Evolutionary conservation across 2,113 vertebrate species (phyloP).

Genomic region (Misgurnus mizolepis): DNA sequence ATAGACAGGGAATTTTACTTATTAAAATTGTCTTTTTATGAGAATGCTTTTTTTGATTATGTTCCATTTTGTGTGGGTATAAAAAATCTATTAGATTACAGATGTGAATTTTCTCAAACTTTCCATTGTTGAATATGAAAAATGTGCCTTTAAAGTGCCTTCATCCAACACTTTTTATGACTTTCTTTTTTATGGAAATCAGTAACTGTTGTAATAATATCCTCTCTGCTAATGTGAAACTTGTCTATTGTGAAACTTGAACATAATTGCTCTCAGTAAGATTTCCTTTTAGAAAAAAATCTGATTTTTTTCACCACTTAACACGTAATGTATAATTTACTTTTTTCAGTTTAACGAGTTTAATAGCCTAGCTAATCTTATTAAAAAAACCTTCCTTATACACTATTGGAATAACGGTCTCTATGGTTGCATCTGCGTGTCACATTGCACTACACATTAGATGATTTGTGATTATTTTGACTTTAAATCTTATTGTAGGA

Average conservation of each 20-base stretch:
- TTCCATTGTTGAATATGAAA: too few species aligned
- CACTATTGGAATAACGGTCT: not conserved
- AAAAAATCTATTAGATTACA: too few species aligned
- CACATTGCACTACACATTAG: not conserved
- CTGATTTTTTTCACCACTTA: slow-evolving; percentile 20
- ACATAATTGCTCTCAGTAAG: slow-evolving; percentile 35
- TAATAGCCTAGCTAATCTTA: not conserved
- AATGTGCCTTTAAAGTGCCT: not conserved
- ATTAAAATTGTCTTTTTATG: too few species aligned
- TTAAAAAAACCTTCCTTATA: not conserved
- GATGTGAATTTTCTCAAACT: too few species aligned
- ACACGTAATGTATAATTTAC: slow-evolving; percentile 24
- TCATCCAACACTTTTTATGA: slow-evolving; percentile 45
- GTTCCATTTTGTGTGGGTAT: too few species aligned
- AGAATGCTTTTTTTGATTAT: too few species aligned
- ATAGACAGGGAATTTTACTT: too few species aligned
- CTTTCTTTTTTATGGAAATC: slow-evolving; percentile 46
- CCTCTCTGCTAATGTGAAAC: slow-evolving; percentile 59
- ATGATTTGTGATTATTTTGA: not conserved
- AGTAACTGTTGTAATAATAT: slow-evolving; percentile 60
- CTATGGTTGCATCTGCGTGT: not conserved
- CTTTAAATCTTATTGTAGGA: not conserved
- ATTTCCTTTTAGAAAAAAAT: slow-evolving; percentile 13
- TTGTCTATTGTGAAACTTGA: slow-evolving; percentile 69
- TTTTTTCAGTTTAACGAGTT: slow-evolving; percentile 25